Percentiles rank a stretch among this genome's conserved stretches.
Evolutionary conservation across 2,888 invertebrate species (phyloP).

Genomic region (Blomia tropicalis): DNA sequence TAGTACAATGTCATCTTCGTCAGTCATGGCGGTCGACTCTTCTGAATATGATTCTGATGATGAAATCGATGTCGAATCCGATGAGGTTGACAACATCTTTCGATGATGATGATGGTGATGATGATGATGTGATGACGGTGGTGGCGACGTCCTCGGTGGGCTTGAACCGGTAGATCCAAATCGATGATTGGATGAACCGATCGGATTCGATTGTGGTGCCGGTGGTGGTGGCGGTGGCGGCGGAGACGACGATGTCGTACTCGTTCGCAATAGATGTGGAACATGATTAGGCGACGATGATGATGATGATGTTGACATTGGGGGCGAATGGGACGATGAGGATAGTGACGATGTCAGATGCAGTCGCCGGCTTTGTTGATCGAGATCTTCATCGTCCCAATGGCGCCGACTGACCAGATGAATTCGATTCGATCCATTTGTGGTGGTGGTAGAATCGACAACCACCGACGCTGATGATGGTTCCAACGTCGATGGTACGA

Average conservation of each 20-base stretch:
- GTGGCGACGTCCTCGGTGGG: not conserved
- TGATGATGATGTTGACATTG: not conserved
- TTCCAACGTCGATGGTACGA: not conserved
- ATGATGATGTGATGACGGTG: not conserved
- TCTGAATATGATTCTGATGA: not conserved
- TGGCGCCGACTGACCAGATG: constrained; percentile 1
- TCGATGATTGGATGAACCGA: too few species aligned
- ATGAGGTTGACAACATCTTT: not conserved
- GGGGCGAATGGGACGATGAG: not conserved
- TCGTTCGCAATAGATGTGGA: constrained; percentile 1
- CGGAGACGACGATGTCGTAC: not conserved
- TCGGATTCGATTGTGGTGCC: not conserved
- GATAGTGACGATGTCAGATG: constrained; percentile 5
- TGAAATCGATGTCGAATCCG: not conserved
- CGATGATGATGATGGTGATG: not conserved
- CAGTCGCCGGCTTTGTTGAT: too few species aligned
- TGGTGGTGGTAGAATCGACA: constrained; percentile 1
- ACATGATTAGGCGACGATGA: constrained; percentile 1
- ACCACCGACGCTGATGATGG: not conserved
- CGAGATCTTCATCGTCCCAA: not conserved
- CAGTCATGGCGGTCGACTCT: not conserved
- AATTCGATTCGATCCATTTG: not conserved
- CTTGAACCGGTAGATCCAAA: not conserved
- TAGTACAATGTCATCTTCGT: not conserved
- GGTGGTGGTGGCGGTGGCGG: not conserved